Evolutionary conservation across 1,140 invertebrate species (phyloP), one percentile per base, ranked within the genome.

Genomic region (Proales similis): DNA sequence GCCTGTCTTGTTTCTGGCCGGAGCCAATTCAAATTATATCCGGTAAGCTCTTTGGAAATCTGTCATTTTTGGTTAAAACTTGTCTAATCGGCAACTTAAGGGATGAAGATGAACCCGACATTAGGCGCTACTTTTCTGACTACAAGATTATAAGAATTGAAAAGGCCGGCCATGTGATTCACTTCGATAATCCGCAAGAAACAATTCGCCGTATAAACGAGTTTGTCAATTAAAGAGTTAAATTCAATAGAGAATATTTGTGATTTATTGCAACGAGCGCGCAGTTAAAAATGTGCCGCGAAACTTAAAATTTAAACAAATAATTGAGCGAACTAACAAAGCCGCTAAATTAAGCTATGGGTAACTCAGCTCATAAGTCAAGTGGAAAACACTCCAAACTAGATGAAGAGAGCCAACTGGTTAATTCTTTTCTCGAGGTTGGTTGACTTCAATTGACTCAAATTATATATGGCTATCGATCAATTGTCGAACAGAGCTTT

Each of bases 81-180:
- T 2, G 11, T 45, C 1, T 11, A 45, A 3, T 45, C 9, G 9
- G 4, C 9, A 22, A 2, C 26, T 45, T 2, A 22, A 45, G 42
- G n/a, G 26, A 61, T 38, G 38, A 61, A 20, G 39, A 43, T 9
- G n/a, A 46, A 46, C 57, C 57, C 26, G 36, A 3, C 7, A 45
- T 61, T 3, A n/a, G 36, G 36, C 36, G 26, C 24, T 61, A 45
- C 26, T 61, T 61, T 32, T 32, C 39, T 12, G n/a, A 43, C 14
- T 45, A 61, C 33, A 43, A 30, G 26, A 24, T 61, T 45, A 12
- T 61, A 5, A 43, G 19, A 19, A 61, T 61, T 24, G 29, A 42
- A 7, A 61, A 45, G 26, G 57, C 57, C 11, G 57, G 57, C 2
- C 57, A 61, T 42, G 39, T 43, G 5, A 45, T 61, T 19, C 57